phyloP scores from a whole-genome alignment of 2,888 invertebrate species.

The Hedya salicella region DNA sequence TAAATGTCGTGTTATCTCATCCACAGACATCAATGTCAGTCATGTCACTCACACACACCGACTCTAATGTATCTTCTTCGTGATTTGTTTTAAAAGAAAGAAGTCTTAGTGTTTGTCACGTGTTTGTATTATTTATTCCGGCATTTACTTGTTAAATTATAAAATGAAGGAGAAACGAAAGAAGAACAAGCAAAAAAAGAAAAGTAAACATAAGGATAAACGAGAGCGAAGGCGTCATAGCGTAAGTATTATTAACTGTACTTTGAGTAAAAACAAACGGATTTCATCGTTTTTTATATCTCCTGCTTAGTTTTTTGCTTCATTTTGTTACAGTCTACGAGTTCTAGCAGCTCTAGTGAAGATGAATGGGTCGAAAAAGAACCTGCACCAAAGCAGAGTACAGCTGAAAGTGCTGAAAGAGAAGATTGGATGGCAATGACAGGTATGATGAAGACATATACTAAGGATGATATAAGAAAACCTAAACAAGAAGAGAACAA shows the following conservation, averaged over 20 bases:
- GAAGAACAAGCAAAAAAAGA: constrained; percentile 66
- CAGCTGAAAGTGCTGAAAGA: constrained; percentile 77
- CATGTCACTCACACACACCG: too few relatives aligned
- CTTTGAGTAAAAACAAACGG: neutral
- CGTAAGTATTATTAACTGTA: constrained; percentile 54
- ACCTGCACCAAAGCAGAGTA: constrained; percentile 47
- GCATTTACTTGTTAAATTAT: neutral
- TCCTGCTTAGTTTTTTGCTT: constrained; percentile 21
- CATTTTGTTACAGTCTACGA: constrained; percentile 59
- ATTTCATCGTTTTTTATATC: neutral
- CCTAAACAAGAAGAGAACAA: constrained; percentile 80
- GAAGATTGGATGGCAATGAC: constrained; percentile 94
- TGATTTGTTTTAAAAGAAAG: too few relatives aligned
- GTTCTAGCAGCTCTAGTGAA: constrained; percentile 65
- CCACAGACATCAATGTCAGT: too few relatives aligned
- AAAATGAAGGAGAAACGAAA: constrained; percentile 71
- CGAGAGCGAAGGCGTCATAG: constrained; percentile 54
- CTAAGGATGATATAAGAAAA: constrained; percentile 76
- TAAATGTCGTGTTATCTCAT: too few relatives aligned
- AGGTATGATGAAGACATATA: constrained; percentile 76
- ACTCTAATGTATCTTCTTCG: too few relatives aligned
- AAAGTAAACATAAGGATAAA: constrained; percentile 57
- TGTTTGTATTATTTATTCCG: neutral
- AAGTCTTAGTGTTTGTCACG: too few relatives aligned
- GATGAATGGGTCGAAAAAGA: constrained; percentile 87